Evolutionary conservation across 1,140 invertebrate species (phyloP).

Genomic region (Microplitis mediator): DNA sequence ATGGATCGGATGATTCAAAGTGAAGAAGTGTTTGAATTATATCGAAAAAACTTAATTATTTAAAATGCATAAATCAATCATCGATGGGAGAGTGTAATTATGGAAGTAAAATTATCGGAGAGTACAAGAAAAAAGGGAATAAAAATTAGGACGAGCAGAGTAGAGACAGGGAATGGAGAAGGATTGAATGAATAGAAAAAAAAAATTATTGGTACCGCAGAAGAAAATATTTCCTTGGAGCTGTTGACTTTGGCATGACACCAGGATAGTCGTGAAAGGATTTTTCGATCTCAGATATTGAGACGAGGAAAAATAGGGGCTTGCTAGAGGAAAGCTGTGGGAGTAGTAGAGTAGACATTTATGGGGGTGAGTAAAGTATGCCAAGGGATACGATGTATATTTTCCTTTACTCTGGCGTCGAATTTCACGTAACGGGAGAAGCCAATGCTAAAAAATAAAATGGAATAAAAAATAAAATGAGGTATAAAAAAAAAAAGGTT

Average conservation of each 20-base stretch:
- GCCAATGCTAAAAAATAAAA: constrained; percentile 5
- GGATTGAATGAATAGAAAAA: not conserved
- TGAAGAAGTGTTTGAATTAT: too few species aligned
- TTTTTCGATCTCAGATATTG: constrained; percentile 31
- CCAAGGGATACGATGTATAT: constrained; percentile 37
- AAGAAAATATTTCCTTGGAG: constrained; percentile 18
- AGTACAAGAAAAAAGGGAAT: too few species aligned
- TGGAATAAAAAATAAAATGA: too few species aligned
- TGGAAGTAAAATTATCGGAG: too few species aligned
- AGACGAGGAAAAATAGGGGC: constrained; percentile 19
- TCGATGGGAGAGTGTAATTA: too few species aligned
- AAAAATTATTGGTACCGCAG: constrained; percentile 3
- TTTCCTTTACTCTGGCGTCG: constrained; percentile 50
- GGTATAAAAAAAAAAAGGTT: not conserved
- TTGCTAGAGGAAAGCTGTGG: not conserved
- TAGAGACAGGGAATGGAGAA: too few species aligned
- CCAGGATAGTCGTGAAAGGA: constrained; percentile 26
- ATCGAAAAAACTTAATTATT: too few species aligned
- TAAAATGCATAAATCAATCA: too few species aligned
- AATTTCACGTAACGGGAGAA: constrained; percentile 52
- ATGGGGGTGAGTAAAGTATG: constrained; percentile 17
- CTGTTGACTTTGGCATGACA: constrained; percentile 32
- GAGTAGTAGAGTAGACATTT: not conserved
- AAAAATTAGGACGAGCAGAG: too few species aligned
- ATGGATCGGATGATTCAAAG: too few species aligned